Percentiles rank a stretch among this genome's conserved stretches.
Evolutionary conservation across 2,113 vertebrate species (phyloP).

Genomic region (Crotalus helleri): DNA sequence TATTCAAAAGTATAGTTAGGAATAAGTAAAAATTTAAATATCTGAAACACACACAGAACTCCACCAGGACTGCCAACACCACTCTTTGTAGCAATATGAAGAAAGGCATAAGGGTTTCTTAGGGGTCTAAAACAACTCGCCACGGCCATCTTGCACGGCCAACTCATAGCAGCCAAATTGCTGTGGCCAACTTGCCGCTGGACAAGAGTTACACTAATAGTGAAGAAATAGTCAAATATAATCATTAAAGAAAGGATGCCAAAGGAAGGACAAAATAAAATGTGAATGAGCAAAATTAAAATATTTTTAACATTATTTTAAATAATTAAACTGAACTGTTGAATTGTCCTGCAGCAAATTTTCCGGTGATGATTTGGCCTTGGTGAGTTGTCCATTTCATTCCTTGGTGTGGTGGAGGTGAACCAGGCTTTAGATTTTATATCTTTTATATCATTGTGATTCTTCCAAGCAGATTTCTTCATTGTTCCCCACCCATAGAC

Average conservation of each 20-base stretch:
- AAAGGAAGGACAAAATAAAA: background rate
- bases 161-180: no score
- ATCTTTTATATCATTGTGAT: background rate
- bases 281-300: background rate
- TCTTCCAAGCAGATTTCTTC: background rate
- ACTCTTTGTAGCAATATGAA: background rate
- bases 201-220: background rate
- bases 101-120: background rate
- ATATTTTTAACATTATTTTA: background rate
- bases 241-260: background rate
- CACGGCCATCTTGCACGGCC: no score
- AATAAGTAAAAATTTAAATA: conserved; percentile 22
- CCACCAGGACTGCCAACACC: background rate
- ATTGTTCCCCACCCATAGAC: background rate
- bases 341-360: background rate
- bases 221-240: background rate
- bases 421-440: background rate
- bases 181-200: rapidly evolving
- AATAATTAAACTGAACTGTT: background rate
- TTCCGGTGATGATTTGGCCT: background rate
- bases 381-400: background rate
- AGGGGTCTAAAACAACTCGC: no score
- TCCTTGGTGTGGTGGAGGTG: background rate
- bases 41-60: background rate
- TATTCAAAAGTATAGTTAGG: background rate